These are phyloP conservation scores for Drosophila colorata DNA, from an alignment of 2,888 invertebrate genomes.

Conservation along the genomic window DNA sequence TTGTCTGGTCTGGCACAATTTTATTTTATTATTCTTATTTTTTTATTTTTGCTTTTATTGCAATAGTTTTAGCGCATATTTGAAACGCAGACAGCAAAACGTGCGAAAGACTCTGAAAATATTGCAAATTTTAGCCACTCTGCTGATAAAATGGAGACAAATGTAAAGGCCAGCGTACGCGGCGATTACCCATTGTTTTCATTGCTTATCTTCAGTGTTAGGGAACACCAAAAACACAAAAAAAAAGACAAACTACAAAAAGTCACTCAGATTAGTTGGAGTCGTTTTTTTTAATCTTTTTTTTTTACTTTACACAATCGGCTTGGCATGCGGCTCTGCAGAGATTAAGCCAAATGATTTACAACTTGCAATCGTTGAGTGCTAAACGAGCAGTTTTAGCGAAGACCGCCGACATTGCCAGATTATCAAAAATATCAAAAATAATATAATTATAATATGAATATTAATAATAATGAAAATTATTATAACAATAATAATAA, in stretches of 20 bases:
- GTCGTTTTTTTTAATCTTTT: constrained; percentile 17
- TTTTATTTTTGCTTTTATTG: constrained; percentile 43
- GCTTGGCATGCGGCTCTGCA: constrained; percentile 38
- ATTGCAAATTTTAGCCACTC: constrained; percentile 21
- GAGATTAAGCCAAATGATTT: constrained; percentile 43
- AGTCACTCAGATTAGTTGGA: constrained; percentile 49
- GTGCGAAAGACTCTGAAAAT: constrained; percentile 60
- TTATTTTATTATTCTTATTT: constrained; percentile 4
- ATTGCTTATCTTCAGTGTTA: constrained; percentile 44
- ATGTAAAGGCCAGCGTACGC: constrained; percentile 15
- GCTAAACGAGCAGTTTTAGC: neutral
- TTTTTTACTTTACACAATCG: constrained; percentile 3
- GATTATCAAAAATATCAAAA: neutral
- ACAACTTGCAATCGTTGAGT: constrained; percentile 9
- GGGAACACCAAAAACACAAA: constrained; percentile 16
- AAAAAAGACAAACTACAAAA: constrained; percentile 4
- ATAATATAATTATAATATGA: too few relatives aligned
- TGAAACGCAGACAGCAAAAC: constrained; percentile 64
- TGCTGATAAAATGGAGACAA: constrained; percentile 63
- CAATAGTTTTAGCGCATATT: constrained; percentile 44
- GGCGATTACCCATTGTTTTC: constrained; percentile 32
- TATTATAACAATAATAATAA: too few relatives aligned
- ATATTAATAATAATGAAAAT: too few relatives aligned
- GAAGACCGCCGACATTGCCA: neutral
- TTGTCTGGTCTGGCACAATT: constrained; percentile 32